Evolutionary conservation across 2,888 invertebrate genomes (phyloP), one percentile per base, ranked within the genome.

Genomic region (Harpalus rufipes): DNA sequence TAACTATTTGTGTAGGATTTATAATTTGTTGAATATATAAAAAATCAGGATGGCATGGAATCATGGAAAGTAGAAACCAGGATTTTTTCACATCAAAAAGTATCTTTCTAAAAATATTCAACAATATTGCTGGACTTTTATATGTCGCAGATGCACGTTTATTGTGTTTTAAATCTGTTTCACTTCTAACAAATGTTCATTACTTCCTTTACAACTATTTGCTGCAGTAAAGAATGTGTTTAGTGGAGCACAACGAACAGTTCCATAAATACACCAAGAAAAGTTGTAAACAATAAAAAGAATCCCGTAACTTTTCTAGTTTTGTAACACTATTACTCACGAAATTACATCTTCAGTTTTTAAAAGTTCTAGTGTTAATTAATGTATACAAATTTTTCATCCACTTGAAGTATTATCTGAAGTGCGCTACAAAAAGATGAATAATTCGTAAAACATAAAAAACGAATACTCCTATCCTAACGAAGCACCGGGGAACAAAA

Each of bases 381-480:
- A 68, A 5, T 51, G 44, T 51, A 8, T 51, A 51, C 44, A 51
- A 51, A 51, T 51, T 51, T 51, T 51, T 10, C 44, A 51, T 51
- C 44, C 12, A 51, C 12, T 51, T 51, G 44, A 51, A 51, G 44
- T 51, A 21, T 12, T 4, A 51, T 12, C 12, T 51, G 44, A 51
- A 51, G 44, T 51, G 63, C 25, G 12, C 63, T 7, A 63, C 10
- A 63, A 18, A 63, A 63, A 63, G 18, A 63, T 18, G 18, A 25
- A 63, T 18, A 63, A 63, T 63, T 51, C 44, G 44, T 74, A 18
- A 74, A 68, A 68, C 41, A 74, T 68, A 68, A 68, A 68, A 59
- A 74, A 44, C 16, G 41, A 74, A 74, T 74, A 44, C 16, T 44
- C 41, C 41, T 41, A 41, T 44, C 41, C 41, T 41, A 41, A 74